phyloP scores from a whole-genome alignment of 2,888 invertebrate species.

The Zygothrica quintamaculata region DNA sequence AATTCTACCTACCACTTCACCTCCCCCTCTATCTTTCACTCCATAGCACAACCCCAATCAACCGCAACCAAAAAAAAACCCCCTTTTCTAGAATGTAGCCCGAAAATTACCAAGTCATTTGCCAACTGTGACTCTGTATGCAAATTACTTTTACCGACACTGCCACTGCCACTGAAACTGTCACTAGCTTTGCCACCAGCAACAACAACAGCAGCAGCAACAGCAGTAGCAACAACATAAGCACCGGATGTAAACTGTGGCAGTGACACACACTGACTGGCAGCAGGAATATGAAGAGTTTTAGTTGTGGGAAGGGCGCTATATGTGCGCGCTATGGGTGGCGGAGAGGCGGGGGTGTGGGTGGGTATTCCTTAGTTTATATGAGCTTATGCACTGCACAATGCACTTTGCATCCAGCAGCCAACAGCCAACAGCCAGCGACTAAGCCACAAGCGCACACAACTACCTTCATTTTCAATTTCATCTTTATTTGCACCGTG shows the following conservation, averaged over 20 bases:
- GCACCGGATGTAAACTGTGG: constrained; percentile 48
- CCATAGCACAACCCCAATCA: neutral
- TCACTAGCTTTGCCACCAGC: too few species aligned
- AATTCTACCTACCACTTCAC: neutral
- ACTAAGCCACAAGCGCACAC: constrained; percentile 21
- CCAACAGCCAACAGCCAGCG: too few species aligned
- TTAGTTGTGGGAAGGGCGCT: too few species aligned
- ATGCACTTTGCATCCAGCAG: constrained; percentile 10
- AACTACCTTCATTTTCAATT: constrained; percentile 13
- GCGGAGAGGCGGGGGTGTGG: neutral
- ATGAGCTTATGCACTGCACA: constrained; percentile 42
- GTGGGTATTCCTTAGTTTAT: constrained; percentile 22
- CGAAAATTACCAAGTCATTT: constrained; percentile 64
- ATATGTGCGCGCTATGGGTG: neutral
- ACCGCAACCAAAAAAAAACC: neutral
- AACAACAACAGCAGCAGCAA: too few species aligned
- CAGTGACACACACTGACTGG: constrained; percentile 15
- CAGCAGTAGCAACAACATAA: neutral
- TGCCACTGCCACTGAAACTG: too few species aligned
- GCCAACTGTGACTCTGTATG: constrained; percentile 66
- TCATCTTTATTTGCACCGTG: constrained; percentile 3
- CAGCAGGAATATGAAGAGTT: neutral
- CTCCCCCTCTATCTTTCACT: neutral
- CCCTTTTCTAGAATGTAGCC: constrained; percentile 12
- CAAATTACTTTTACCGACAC: constrained; percentile 57